Evolutionary conservation across 2,888 invertebrate genomes (phyloP).

Genomic region (Trypoxylon attenuatum): DNA sequence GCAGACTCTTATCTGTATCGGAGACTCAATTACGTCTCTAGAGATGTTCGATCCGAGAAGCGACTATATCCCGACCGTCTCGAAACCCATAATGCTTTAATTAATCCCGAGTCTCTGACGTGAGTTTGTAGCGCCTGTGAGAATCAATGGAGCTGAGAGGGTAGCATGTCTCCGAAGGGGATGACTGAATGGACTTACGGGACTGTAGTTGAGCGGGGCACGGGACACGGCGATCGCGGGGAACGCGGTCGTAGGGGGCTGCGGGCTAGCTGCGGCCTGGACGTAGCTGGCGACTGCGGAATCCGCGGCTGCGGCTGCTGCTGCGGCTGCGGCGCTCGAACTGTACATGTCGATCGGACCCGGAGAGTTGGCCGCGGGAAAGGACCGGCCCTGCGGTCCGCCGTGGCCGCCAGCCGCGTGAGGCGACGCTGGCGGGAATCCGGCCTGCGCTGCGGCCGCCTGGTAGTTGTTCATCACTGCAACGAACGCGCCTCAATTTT

Average conservation of each 20-base stretch:
- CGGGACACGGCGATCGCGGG: constrained; percentile 95
- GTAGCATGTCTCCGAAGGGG: too few relatives aligned
- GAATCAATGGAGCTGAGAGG: too few relatives aligned
- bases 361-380: constrained; percentile 94
- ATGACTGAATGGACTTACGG: constrained; percentile 80
- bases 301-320: constrained; percentile 78
- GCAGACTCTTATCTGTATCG: too few relatives aligned
- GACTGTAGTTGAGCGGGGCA: constrained; percentile 94
- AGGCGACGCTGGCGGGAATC: constrained; percentile 89
- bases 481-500: constrained; percentile 66
- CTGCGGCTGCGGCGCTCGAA: constrained; percentile 83
- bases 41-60: too few relatives aligned
- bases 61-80: too few relatives aligned
- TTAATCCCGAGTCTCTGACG: too few relatives aligned
- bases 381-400: constrained; percentile 81
- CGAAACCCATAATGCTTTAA: too few relatives aligned
- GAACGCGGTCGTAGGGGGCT: constrained; percentile 91
- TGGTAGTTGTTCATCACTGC: constrained; percentile 99
- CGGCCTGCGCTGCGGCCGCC: constrained; percentile 86
- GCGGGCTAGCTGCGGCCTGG: constrained; percentile 95
- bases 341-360: constrained; percentile 96
- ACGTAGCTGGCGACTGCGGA: constrained; percentile 90
- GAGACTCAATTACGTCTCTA: too few relatives aligned
- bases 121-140: too few relatives aligned
- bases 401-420: constrained; percentile 80